Evolutionary conservation across 2,797 vertebrate genomes (phyloP).

Genomic region (Thamnophis elegans): DNA sequence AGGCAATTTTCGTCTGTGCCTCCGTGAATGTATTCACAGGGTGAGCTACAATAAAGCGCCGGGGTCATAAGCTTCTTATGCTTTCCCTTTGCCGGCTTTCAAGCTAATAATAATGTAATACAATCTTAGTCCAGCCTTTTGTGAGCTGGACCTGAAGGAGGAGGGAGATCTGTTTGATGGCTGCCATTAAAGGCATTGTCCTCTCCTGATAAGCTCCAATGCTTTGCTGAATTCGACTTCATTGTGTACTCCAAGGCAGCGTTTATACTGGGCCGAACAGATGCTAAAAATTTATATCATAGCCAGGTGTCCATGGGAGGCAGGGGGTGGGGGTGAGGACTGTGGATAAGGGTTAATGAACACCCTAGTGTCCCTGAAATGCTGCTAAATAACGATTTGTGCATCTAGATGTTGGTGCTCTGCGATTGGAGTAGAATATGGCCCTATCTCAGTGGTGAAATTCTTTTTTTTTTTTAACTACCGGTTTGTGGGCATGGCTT

Average conservation of each 20-base stretch:
- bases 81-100: not conserved
- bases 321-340: not conserved
- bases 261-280: not conserved
- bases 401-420: too few relatives aligned
- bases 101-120: slow-evolving; percentile 1
- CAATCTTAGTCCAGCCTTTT: not conserved
- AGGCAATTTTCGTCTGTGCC: not conserved
- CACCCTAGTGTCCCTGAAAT: not conserved
- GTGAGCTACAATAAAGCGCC: not conserved
- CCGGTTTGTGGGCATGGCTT: too few relatives aligned
- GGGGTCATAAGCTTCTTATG: not conserved
- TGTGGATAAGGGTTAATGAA: not conserved
- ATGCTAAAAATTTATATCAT: not conserved
- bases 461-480: too few relatives aligned
- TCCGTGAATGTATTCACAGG: not conserved
- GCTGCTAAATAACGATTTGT: not conserved
- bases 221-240: not conserved
- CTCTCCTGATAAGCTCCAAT: not conserved
- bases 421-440: not conserved
- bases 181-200: slow-evolving; percentile 26
- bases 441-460: too few relatives aligned
- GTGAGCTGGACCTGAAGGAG: not conserved
- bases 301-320: not conserved
- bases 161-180: not conserved
- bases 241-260: not conserved